Percentiles rank a stretch among this genome's conserved stretches.
Conservation (phyloP, 1,140 invertebrate genomes). For the Apolygus lucorum region DNA sequence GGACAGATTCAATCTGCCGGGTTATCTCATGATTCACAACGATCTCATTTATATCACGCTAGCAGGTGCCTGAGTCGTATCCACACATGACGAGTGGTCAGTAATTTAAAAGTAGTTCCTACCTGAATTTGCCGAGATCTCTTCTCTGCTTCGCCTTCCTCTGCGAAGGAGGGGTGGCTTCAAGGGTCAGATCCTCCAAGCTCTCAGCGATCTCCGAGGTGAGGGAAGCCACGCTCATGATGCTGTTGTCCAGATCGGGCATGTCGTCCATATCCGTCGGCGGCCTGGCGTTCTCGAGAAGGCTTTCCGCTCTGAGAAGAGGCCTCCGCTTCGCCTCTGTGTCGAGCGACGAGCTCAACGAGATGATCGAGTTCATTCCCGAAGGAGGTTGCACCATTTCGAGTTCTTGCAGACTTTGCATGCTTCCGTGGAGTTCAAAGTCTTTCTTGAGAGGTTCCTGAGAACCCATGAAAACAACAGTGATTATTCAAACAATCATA, state of each 20-base stretch:
- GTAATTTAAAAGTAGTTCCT: not conserved
- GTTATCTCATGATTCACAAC: too few relatives aligned
- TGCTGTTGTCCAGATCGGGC: slow-evolving; percentile 62
- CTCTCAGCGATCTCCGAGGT: slow-evolving; percentile 34
- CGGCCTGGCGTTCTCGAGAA: slow-evolving; percentile 67
- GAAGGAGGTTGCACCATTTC: slow-evolving; percentile 72
- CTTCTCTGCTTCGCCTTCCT: slow-evolving; percentile 57
- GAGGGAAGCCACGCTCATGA: slow-evolving; percentile 75
- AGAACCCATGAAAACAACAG: too few relatives aligned
- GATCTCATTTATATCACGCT: too few relatives aligned
- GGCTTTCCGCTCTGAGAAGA: slow-evolving; percentile 37
- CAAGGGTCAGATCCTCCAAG: slow-evolving; percentile 32
- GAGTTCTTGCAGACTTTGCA: slow-evolving; percentile 43
- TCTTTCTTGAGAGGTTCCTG: slow-evolving; percentile 8
- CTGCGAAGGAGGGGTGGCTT: slow-evolving; percentile 26
- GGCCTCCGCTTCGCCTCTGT: slow-evolving; percentile 36
- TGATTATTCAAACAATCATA: too few relatives aligned
- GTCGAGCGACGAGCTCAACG: slow-evolving; percentile 28
- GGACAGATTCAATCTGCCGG: too few relatives aligned
- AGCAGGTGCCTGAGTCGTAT: too few relatives aligned
- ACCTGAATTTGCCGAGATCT: slow-evolving; percentile 57
- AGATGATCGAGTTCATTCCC: slow-evolving; percentile 38
- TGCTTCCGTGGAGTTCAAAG: slow-evolving; percentile 17
- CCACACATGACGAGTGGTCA: not conserved
- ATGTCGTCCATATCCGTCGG: slow-evolving; percentile 69